These are phyloP conservation scores for Knipowitschia caucasica DNA, from an alignment of 2,797 vertebrate genomes.

Conservation along the genomic window DNA sequence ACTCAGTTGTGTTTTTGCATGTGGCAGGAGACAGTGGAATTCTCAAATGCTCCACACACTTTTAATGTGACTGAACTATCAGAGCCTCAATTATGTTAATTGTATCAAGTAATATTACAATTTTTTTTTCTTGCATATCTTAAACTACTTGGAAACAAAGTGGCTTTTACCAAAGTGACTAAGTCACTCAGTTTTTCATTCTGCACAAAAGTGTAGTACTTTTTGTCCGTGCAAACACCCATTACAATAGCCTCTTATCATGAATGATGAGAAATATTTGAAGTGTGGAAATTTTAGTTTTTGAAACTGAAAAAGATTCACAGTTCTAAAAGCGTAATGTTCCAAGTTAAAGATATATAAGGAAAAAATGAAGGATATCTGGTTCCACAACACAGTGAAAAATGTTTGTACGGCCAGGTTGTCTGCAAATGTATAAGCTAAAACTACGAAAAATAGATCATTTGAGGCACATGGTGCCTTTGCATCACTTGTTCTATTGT, in stretches of 20 bases:
- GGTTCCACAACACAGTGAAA: not conserved
- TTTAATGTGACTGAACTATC: too few species aligned
- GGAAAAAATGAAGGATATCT: conserved; percentile 1
- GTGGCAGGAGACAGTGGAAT: conserved; percentile 30
- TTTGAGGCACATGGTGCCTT: too few species aligned
- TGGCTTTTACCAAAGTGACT: too few species aligned
- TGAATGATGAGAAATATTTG: conserved; percentile 17
- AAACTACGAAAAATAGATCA: not conserved
- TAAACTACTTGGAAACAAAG: too few species aligned
- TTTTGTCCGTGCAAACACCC: conserved; percentile 33
- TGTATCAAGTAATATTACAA: too few species aligned
- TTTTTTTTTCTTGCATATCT: too few species aligned
- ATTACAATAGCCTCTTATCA: conserved; percentile 21
- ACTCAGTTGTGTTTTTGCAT: conserved; percentile 31
- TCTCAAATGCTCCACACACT: not conserved
- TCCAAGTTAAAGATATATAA: not conserved
- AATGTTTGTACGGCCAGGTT: not conserved
- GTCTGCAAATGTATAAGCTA: not conserved
- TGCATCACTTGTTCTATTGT: too few species aligned
- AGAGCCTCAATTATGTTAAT: too few species aligned
- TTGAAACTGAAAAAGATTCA: not conserved
- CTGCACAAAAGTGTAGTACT: conserved; percentile 12
- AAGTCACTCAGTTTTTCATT: conserved; percentile 8
- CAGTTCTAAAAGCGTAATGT: not conserved
- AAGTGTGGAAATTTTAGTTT: conserved; percentile 1